phyloP scores from a whole-genome alignment of 2,888 invertebrate genomes.

The Sinohyriopsis cumingii region DNA sequence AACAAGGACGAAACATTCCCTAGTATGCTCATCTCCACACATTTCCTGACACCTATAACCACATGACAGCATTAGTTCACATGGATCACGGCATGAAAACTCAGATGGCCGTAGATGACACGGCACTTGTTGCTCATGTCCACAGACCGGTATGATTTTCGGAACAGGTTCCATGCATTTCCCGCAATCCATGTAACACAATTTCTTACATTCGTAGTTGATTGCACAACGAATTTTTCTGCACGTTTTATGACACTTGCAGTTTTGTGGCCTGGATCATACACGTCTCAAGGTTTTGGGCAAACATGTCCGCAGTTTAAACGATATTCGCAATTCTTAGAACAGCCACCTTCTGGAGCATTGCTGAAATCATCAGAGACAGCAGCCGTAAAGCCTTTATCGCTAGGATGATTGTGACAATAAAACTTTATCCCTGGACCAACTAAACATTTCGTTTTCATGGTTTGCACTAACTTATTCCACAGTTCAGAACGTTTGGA shows the following conservation, averaged over 20 bases:
- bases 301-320: conserved; percentile 60
- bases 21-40: conserved; percentile 35
- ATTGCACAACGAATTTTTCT: conserved; percentile 29
- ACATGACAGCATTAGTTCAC: conserved; percentile 45
- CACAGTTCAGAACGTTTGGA: conserved; percentile 17
- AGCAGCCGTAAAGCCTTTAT: conserved; percentile 19
- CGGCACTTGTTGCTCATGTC: conserved; percentile 53
- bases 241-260: conserved; percentile 57
- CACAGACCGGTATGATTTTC: conserved; percentile 54
- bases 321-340: conserved; percentile 38
- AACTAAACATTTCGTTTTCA: conserved; percentile 6
- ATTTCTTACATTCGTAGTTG: conserved; percentile 59
- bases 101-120: conserved; percentile 44
- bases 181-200: conserved; percentile 73
- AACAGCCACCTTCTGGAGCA: conserved; percentile 53
- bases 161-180: conserved; percentile 43
- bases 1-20: conserved; percentile 19
- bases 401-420: conserved; percentile 51
- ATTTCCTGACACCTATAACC: conserved; percentile 44
- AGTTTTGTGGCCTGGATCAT: conserved; percentile 72
- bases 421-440: conserved; percentile 30
- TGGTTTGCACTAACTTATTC: conserved; percentile 20
- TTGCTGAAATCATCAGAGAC: conserved; percentile 31
- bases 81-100: conserved; percentile 47
- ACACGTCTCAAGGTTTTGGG: conserved; percentile 44